These are phyloP conservation scores for Pandemis corylana DNA, from an alignment of 2,888 invertebrate genomes.

Conservation along the genomic window DNA sequence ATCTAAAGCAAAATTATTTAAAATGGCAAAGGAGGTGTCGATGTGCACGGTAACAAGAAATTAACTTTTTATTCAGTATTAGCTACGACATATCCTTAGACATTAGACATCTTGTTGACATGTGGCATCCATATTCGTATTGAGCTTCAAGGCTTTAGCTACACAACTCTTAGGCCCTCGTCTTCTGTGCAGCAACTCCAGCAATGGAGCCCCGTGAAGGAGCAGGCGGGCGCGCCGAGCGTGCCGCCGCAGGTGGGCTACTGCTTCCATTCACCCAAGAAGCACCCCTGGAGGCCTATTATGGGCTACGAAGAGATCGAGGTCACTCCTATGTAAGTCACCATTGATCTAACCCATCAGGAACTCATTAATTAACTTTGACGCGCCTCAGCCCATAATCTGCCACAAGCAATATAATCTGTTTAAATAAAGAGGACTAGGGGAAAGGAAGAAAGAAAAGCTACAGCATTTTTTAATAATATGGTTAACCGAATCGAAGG, in stretches of 20 bases:
- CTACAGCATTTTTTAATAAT: no score
- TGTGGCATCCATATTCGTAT: background rate
- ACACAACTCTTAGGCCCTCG: background rate
- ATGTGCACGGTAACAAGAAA: conserved; percentile 74
- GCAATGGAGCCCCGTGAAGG: conserved; percentile 90
- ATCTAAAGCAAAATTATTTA: conserved; percentile 50
- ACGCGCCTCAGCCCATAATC: background rate
- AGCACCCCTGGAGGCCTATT: conserved; percentile 92
- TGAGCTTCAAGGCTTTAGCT: background rate
- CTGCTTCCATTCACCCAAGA: conserved; percentile 89
- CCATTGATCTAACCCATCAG: background rate
- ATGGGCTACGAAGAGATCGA: conserved; percentile 92
- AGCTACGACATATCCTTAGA: background rate
- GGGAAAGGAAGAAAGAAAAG: no score
- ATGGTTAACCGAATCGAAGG: no score
- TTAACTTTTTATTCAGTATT: conserved; percentile 2
- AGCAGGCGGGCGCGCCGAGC: conserved; percentile 86
- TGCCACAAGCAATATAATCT: background rate
- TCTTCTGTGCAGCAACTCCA: conserved; percentile 88
- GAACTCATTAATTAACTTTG: background rate
- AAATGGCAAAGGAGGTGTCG: conserved; percentile 79
- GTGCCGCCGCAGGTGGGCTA: conserved; percentile 87
- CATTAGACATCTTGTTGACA: background rate
- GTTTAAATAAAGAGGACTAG: no score
- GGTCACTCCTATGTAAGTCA: conserved; percentile 87